phyloP scores from a whole-genome alignment of 2,888 invertebrate genomes.

The Crioceris asparagi region DNA sequence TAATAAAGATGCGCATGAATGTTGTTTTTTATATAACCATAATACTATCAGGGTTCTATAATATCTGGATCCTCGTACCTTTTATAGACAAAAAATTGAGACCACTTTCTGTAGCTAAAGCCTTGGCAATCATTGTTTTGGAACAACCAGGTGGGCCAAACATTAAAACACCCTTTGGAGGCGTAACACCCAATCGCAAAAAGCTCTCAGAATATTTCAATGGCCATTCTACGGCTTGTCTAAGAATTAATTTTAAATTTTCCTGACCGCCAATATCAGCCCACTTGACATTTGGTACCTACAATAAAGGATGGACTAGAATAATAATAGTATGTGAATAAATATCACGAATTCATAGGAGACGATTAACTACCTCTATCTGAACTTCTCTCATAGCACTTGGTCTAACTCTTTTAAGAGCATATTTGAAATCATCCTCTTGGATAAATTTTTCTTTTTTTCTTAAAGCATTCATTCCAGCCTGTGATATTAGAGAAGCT shows the following conservation, averaged over 20 bases:
- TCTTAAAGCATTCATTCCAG: slow-evolving; percentile 50
- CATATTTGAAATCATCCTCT: slow-evolving; percentile 48
- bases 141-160: slow-evolving; percentile 98
- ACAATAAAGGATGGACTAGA: slow-evolving; percentile 2
- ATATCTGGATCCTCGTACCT: slow-evolving; percentile 34
- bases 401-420: slow-evolving; percentile 63
- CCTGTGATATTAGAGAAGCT: slow-evolving; percentile 63
- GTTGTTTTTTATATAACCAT: not conserved
- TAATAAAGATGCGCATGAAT: not conserved
- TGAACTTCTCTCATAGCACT: slow-evolving; percentile 86
- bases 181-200: slow-evolving; percentile 64
- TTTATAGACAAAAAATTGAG: slow-evolving; percentile 94
- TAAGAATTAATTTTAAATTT: slow-evolving; percentile 72
- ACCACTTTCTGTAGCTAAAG: slow-evolving; percentile 89
- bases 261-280: slow-evolving; percentile 87
- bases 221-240: slow-evolving; percentile 92
- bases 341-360: not conserved
- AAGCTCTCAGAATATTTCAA: slow-evolving; percentile 77
- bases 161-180: slow-evolving; percentile 84
- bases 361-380: slow-evolving; percentile 51
- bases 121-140: slow-evolving; percentile 97
- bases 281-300: slow-evolving; percentile 75
- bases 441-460: slow-evolving; percentile 22
- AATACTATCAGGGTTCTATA: not conserved
- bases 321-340: not conserved